Evolutionary conservation across 2,797 vertebrate species (phyloP), one percentile per base, ranked within the genome.

Genomic region (Pangasius larnaudii): DNA sequence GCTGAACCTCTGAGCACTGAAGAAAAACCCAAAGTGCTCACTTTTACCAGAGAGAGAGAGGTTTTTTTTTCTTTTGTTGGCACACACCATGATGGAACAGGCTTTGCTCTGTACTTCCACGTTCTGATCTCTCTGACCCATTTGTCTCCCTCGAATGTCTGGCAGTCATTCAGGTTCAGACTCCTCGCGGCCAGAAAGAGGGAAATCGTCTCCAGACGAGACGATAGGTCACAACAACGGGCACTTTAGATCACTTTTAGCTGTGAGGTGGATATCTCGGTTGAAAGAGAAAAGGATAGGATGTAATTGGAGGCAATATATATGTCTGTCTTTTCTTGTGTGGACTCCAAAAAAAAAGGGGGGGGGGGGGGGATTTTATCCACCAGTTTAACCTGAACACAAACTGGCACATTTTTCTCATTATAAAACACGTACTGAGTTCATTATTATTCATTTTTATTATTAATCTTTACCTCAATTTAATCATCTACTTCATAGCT

Each of bases 141-240:
- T 89, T 87, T 88, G 72, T 90, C 87, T 84, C 53, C 42, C 39
- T 22, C 36, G 7, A 67, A 51, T 72, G 81, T 89, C 85, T 39
- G 67, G 59, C 88, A 65, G 65, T 77, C 85, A 27, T 89, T 89
- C 69, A 49, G 85, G 85, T 85, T 89, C 39, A 72, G 84, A 82
- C 63, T 67, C 10, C 91, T 91, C 89, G 1, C 24, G 82, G 81
- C 84, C 75, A 59, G 59, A 42, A 84, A 78, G 84, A 86, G 11
- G 58, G 39, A 56, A 91, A 90, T 87, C 93, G 93, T 94, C 92
- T 92, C 89, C 90, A 93, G 95, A 96, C 95, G 95, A 94, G 92
- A 93, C 93, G 93, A 95, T 95, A 93, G 95, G 95, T 96, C 95
- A 95, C 93, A 93, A 92, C 90, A 91, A 88, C 85, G 80, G 92